phyloP scores from a whole-genome alignment of 2,797 vertebrate species.

The Antrozous pallidus region DNA sequence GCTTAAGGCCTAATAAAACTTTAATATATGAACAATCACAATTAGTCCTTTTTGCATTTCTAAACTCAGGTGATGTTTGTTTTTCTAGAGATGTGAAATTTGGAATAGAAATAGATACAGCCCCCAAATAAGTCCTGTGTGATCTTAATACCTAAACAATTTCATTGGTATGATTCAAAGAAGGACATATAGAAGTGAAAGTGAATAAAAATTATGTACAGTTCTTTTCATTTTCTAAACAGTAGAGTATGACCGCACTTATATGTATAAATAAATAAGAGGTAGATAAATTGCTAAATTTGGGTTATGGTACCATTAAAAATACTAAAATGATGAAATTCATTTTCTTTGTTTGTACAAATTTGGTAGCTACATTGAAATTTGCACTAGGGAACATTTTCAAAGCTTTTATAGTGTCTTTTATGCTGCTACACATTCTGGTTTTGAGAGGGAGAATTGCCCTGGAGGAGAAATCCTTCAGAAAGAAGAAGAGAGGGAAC shows the following conservation, averaged over 20 bases:
- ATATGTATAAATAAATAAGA: conserved; percentile 16
- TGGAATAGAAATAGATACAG: neutral
- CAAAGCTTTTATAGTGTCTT: conserved; percentile 73
- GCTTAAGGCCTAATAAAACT: conserved; percentile 11
- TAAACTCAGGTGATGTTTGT: neutral
- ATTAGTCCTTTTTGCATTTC: neutral
- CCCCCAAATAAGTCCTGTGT: neutral
- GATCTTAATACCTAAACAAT: neutral
- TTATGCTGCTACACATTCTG: conserved; percentile 71
- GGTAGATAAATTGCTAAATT: conserved; percentile 6
- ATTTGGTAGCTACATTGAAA: conserved; percentile 66
- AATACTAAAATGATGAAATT: conserved; percentile 61
- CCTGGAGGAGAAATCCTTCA: conserved; percentile 80
- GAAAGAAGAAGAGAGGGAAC: conserved; percentile 76
- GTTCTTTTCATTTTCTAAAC: conserved; percentile 37
- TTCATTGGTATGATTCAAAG: neutral
- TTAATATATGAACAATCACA: neutral
- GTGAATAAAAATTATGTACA: neutral
- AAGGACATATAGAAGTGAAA: neutral
- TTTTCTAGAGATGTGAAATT: neutral
- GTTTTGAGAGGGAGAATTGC: conserved; percentile 74
- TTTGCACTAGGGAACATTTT: conserved; percentile 68
- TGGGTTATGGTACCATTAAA: conserved; percentile 54
- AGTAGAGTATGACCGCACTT: neutral
- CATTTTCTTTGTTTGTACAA: conserved; percentile 51